phyloP scores from a whole-genome alignment of 2,888 invertebrate species.

The Hirtodrosophila histrioides region DNA sequence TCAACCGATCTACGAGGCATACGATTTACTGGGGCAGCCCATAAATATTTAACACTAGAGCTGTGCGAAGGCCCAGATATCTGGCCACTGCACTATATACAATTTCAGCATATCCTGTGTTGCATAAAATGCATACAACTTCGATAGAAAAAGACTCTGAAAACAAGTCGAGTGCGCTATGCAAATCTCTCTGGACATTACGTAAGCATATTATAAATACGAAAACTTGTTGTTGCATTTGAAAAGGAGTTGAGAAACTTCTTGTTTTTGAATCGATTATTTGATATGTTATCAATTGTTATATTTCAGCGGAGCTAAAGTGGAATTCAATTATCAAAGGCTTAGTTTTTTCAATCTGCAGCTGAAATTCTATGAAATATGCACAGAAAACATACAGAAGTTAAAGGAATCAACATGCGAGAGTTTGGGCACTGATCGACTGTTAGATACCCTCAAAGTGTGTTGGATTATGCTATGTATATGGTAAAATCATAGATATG shows the following conservation, averaged over 20 bases:
- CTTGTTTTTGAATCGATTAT: slow-evolving; percentile 50
- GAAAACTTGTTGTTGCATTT: slow-evolving; percentile 43
- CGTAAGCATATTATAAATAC: slow-evolving; percentile 73
- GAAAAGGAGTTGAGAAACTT: slow-evolving; percentile 36
- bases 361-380: neutral
- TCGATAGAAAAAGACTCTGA: slow-evolving; percentile 19
- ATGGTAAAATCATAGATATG: too few species aligned
- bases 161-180: slow-evolving; percentile 37
- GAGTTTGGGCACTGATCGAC: too few species aligned
- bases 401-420: too few species aligned
- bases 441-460: slow-evolving; percentile 4
- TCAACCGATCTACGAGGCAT: neutral
- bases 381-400: too few species aligned
- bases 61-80: slow-evolving; percentile 24
- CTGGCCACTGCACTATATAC: slow-evolving; percentile 40
- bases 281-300: slow-evolving; percentile 30
- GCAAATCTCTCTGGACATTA: slow-evolving; percentile 51
- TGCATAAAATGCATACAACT: slow-evolving; percentile 56
- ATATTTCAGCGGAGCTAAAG: neutral
- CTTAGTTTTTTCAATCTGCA: neutral
- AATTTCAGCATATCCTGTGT: slow-evolving; percentile 60
- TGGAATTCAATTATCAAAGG: neutral
- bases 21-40: slow-evolving; percentile 12
- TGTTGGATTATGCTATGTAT: neutral
- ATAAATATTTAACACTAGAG: slow-evolving; percentile 58